Evolutionary conservation across 2,888 invertebrate species (phyloP).

Genomic region (Scaptomyza reducta): DNA sequence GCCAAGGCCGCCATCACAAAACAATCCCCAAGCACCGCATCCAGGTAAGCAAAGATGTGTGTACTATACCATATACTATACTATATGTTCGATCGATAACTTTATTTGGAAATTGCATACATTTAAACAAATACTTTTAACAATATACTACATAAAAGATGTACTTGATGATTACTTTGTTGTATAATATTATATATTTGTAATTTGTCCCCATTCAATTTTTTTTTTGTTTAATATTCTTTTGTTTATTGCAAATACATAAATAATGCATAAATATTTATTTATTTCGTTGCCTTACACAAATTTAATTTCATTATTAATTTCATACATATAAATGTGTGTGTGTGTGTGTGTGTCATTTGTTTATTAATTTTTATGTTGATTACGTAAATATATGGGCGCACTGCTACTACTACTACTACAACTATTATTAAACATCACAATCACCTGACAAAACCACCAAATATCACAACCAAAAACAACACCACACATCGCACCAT

Average conservation of each 20-base stretch:
- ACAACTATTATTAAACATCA: slow-evolving; percentile 43
- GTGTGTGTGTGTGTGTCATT: slow-evolving; percentile 52
- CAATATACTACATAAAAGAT: slow-evolving; percentile 8
- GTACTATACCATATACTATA: not conserved
- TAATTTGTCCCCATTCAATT: slow-evolving; percentile 22
- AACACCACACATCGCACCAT: slow-evolving; percentile 43
- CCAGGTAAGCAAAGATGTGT: slow-evolving; percentile 85
- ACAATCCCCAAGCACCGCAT: slow-evolving; percentile 87
- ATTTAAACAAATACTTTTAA: slow-evolving; percentile 12
- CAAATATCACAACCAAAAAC: slow-evolving; percentile 30
- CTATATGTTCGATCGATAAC: not conserved
- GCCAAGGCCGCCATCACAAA: slow-evolving; percentile 90
- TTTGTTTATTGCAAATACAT: slow-evolving; percentile 33
- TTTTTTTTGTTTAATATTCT: slow-evolving; percentile 1
- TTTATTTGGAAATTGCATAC: slow-evolving; percentile 17
- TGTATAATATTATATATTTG: slow-evolving; percentile 25
- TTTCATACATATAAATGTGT: slow-evolving; percentile 36
- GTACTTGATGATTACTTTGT: slow-evolving; percentile 25
- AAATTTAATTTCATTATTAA: slow-evolving; percentile 33
- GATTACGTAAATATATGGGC: slow-evolving; percentile 66
- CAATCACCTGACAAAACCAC: slow-evolving; percentile 34
- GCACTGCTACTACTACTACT: slow-evolving; percentile 59
- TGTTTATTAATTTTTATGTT: slow-evolving; percentile 78
- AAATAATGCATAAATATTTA: slow-evolving; percentile 38
- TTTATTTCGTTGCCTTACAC: slow-evolving; percentile 30